Evolutionary conservation across 2,113 vertebrate genomes (phyloP), one percentile per base, ranked within the genome.

Genomic region (Phasianus colchicus): DNA sequence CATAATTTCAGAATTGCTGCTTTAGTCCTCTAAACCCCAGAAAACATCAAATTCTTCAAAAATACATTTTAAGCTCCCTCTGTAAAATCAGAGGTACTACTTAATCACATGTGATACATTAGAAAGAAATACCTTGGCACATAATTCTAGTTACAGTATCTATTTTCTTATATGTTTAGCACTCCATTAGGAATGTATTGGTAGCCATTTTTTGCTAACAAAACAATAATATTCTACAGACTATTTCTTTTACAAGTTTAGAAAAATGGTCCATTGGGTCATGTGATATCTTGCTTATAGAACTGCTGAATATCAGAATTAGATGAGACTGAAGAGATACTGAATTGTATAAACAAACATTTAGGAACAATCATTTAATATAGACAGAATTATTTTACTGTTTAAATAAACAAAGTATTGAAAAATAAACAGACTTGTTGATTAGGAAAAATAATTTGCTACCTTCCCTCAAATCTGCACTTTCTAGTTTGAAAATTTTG

Each of bases 1-100:
- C 76, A 29, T 83, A 88, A 91, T 97, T 95, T 94, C 76, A 88
- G 92, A 95, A 96, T 91, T 89, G 70, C 69, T 88, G 76, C 61
- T 90, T 97, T 95, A 96, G 85, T 61, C 57, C 83, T 86, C 75
- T 86, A 84, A 91, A 88, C 10, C 65, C 52, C 72, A 40, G 73
- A 86, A 91, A 45, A 76, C 27, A 67, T 3, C 5, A 7, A 1
- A 1, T 36, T 72, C 54, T 38, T 89, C 70, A 67, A 57, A 92
- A 91, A 92, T 8, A 71, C 18, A 32, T 36, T 95, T 61, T 86
- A 91, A 92, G n/a, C 61, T 91, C 21, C 79, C 83, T 54, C 47
- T 91, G 73, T 72, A 91, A 92, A 88, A 88, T 34, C 47, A 32
- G 48, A 36, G 40, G 21, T 43, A 61, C 27, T 87, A 83, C 50